phyloP scores from a whole-genome alignment of 2,888 invertebrate species.

The Morinoia aosen region DNA sequence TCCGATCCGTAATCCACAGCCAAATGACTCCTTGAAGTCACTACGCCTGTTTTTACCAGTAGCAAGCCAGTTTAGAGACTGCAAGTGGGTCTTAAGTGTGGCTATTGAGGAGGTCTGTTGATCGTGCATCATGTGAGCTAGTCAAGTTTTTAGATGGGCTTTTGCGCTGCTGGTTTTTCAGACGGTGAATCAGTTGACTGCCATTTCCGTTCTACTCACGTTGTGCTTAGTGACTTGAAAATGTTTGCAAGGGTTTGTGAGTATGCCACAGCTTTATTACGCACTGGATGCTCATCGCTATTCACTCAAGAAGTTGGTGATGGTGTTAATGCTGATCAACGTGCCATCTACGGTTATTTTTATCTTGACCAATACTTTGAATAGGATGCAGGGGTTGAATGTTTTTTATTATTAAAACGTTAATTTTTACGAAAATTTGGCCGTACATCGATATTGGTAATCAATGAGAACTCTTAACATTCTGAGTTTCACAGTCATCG shows the following conservation, averaged over 20 bases:
- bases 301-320: too few relatives aligned
- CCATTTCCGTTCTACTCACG: not conserved
- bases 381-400: too few relatives aligned
- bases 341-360: too few relatives aligned
- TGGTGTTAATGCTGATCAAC: too few relatives aligned
- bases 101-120: not conserved
- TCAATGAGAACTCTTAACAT: not conserved
- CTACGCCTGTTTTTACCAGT: not conserved
- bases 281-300: not conserved
- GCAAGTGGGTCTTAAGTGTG: not conserved
- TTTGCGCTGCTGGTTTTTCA: not conserved
- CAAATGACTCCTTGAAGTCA: not conserved
- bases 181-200: not conserved
- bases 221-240: not conserved
- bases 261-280: not conserved
- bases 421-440: not conserved
- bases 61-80: not conserved
- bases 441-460: not conserved
- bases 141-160: not conserved
- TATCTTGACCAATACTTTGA: too few relatives aligned
- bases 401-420: not conserved
- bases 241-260: not conserved
- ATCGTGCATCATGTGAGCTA: not conserved
- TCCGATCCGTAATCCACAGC: not conserved
- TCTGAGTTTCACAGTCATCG: not conserved